A percentile compares a stretch with the other conserved stretches of the same genome.
Evolutionary conservation across 2,888 invertebrate species (phyloP).

Genomic region (Lasiommata megera): DNA sequence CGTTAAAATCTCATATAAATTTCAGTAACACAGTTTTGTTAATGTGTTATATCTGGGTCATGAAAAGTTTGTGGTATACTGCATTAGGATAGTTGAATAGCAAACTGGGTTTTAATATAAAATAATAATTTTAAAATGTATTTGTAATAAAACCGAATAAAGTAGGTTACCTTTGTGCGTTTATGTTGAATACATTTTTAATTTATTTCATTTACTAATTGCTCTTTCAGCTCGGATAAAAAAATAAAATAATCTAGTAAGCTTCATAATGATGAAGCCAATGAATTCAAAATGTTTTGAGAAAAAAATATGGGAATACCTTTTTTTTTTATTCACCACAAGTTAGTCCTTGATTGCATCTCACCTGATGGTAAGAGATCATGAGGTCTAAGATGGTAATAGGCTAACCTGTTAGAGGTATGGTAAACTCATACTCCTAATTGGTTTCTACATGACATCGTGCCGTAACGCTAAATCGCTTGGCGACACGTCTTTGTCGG

Average conservation of each 20-base stretch:
- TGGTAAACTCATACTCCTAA: no score
- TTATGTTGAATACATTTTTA: not conserved
- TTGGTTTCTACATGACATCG: no score
- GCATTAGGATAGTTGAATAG: not conserved
- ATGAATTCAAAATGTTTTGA: not conserved
- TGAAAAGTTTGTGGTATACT: slow-evolving; percentile 1
- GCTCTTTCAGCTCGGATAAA: not conserved
- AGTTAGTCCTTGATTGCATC: no score
- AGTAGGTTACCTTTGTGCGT: not conserved
- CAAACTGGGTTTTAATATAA: not conserved
- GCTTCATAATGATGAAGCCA: not conserved
- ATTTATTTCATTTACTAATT: not conserved
- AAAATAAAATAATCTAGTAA: not conserved
- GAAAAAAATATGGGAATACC: no score
- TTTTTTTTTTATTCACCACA: no score
- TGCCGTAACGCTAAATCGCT: no score
- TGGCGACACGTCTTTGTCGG: no score
- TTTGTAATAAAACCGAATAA: not conserved
- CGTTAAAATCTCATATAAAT: not conserved
- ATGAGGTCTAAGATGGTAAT: no score
- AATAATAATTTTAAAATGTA: slow-evolving; percentile 2
- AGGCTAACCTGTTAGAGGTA: no score
- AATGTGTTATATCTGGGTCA: not conserved
- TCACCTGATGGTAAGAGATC: no score
- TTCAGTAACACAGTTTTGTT: not conserved